Base-by-base conservation (phyloP, 2,113 vertebrate genomes). In the Lathamus discolor region DNA sequence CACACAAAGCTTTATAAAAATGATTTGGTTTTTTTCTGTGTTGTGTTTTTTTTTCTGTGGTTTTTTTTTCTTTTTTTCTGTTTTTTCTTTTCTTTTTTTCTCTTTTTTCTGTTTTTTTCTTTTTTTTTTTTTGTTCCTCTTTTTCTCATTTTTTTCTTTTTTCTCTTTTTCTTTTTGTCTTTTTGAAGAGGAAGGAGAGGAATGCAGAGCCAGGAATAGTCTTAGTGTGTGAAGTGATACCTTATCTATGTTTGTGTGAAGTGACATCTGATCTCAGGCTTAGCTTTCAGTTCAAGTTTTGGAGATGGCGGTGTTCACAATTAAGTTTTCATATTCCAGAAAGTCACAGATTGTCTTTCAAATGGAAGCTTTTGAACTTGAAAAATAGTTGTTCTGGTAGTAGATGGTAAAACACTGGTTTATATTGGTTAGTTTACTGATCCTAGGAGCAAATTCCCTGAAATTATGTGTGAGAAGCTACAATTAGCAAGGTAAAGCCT, bases 221-320 rank as follows among this genome's bases (percentile, higher is more conserved):
- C 3, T 14, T 67, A 3, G 9, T 39, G 23, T 49, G 9, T 55
- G 17, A 74, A 83, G 49, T 66, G 86, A 63, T 23, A 93, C 19
- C n/a, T 57, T 17, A 68, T 84, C 39, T 1, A 1, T 48, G 44
- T 67, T 48, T 51, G 7, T 69, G 63, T 80, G 44, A 83, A 80
- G 37, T 2, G 16, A 44, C 75, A 90, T 33, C 8, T 52, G 7
- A 77, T 77, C 46, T 72, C 23, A 61, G 52, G 35, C 17, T 91
- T 87, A 76, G 25, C 68, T 78, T 89, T 92, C 48, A 11, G 43
- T 67, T 89, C 43, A 91, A 57, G 15, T 67, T 43, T 55, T 86
- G 55, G 15, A 80, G 24, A 43, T 59, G 62, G 10, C 33, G 19
- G 24, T 44, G 10, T 24, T 82, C 8, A 2, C 55, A 20, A 16